A percentile compares a stretch with the other conserved stretches of the same genome.
Evolutionary conservation across 2,797 vertebrate species (phyloP).

Genomic region (Philypnodon macrostomus): DNA sequence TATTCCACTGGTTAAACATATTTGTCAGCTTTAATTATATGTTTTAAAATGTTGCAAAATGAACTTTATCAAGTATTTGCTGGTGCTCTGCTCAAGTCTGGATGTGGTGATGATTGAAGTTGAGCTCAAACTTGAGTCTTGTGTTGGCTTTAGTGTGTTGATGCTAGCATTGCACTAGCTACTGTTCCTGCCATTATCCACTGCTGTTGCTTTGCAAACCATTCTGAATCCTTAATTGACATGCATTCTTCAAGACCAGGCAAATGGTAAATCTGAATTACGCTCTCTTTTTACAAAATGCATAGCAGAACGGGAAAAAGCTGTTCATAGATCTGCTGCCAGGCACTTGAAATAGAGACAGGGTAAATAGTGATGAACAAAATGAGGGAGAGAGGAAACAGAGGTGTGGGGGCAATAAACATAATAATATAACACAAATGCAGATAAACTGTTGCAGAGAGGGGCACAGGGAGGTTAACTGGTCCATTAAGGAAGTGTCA

Average conservation of each 20-base stretch:
- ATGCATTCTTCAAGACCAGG: conserved; percentile 39
- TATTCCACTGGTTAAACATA: too few species aligned
- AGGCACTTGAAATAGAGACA: conserved; percentile 17
- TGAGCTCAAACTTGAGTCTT: too few species aligned
- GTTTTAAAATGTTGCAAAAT: too few species aligned
- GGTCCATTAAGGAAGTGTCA: conserved; percentile 43
- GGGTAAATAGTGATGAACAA: conserved; percentile 33
- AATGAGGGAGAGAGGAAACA: conserved; percentile 2
- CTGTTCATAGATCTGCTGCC: conserved; percentile 23
- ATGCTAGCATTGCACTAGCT: conserved; percentile 42
- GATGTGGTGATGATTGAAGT: too few species aligned
- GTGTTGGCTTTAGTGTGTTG: too few species aligned
- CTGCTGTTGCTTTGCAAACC: conserved; percentile 51
- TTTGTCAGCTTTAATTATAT: too few species aligned
- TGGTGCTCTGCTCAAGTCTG: too few species aligned
- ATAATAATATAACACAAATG: conserved; percentile 24
- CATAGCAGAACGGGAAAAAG: conserved; percentile 17
- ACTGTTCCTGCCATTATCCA: conserved; percentile 44
- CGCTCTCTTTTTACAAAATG: conserved; percentile 12
- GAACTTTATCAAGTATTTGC: too few species aligned
- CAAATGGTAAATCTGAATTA: conserved; percentile 26
- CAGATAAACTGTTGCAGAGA: conserved; percentile 30
- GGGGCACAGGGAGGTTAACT: conserved; percentile 35
- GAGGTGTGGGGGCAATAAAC: conserved; percentile 26
- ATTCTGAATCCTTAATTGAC: conserved; percentile 62